Evolutionary conservation across 2,797 vertebrate genomes (phyloP).

Genomic region (Triplophysa yarkandensis): DNA sequence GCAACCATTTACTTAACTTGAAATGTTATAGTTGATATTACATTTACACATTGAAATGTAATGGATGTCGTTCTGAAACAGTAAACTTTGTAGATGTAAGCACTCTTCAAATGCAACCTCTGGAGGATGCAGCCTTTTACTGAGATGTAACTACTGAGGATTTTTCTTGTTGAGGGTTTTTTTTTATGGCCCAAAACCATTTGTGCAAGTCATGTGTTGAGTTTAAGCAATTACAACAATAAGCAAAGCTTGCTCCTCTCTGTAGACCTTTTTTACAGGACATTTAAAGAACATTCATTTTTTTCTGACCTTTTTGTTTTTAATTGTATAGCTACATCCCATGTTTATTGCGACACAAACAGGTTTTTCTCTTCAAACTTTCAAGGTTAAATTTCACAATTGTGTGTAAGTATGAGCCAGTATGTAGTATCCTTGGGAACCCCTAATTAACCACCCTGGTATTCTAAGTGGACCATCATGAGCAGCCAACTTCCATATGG

Average conservation of each 20-base stretch:
- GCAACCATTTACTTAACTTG: too few species aligned
- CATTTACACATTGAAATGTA: too few species aligned
- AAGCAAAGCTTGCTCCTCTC: conserved; percentile 77
- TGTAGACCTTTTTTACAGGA: conserved; percentile 87
- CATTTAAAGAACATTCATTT: too few species aligned
- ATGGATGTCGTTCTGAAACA: too few species aligned
- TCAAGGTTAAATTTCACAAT: conserved; percentile 59
- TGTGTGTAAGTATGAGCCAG: conserved; percentile 70
- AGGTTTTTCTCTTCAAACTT: conserved; percentile 7
- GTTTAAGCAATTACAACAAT: neutral
- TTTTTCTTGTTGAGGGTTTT: neutral
- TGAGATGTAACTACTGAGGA: too few species aligned
- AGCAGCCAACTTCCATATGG: conserved; percentile 92
- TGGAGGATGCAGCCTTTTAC: too few species aligned
- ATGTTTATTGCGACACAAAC: neutral
- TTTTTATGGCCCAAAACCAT: neutral
- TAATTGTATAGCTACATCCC: neutral
- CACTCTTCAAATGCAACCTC: too few species aligned
- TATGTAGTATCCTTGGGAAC: conserved; percentile 93
- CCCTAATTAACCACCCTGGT: conserved; percentile 99
- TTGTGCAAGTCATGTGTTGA: neutral
- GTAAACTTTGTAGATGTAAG: too few species aligned
- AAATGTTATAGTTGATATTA: too few species aligned
- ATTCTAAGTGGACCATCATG: conserved; percentile 89
- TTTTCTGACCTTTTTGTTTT: conserved; percentile 15